Evolutionary conservation across 2,113 vertebrate genomes (phyloP), one percentile per base, ranked within the genome.

Genomic region (Speoplatyrhinus poulsoni): DNA sequence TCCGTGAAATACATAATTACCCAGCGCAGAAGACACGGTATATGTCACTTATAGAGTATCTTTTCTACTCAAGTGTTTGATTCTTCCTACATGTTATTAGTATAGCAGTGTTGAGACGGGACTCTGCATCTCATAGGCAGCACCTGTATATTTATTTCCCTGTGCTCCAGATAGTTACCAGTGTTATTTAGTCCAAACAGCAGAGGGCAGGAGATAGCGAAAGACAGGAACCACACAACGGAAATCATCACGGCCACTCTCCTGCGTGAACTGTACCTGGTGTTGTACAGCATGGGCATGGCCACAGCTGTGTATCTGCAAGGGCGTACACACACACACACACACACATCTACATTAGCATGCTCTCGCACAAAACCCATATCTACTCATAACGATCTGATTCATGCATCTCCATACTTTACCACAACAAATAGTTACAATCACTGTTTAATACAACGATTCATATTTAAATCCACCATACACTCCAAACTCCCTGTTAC

Each of bases 251-350:
- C 78, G 0, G 87, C 79, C 70, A 93, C 92, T 52, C 92, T 82
- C 62, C 92, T 87, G 76, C 90, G 82, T 76, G 92, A 92, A 69
- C 92, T 93, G 89, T 93, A 93, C 15, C 91, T 86, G 13, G 92
- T 93, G 88, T 90, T 91, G 72, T 93, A 93, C 33, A 92, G 89
- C 81, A 93, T 58, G 2, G 92, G 92, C 92, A 93, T 93, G 62
- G 91, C 92, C 69, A 93, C 92, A 0, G 92, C 92, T 3, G 89
- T 93, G 87, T 92, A 92, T 59, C 92, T 91, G 86, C 17, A 75
- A 57, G 7, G 46, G 32, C 0, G 49, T 5, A 66, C 15, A 70
- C 9, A 16, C 17, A 16, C 16, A 41, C 17, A 47, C 48, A 41
- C 17, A 47, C 12, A 16, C 46, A 46, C 48, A 15, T n/a, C n/a